Percentiles rank a stretch among this genome's conserved stretches.
These are phyloP conservation scores for Polypterus senegalus DNA, from an alignment of 2,113 vertebrate genomes.

Conservation along the genomic window DNA sequence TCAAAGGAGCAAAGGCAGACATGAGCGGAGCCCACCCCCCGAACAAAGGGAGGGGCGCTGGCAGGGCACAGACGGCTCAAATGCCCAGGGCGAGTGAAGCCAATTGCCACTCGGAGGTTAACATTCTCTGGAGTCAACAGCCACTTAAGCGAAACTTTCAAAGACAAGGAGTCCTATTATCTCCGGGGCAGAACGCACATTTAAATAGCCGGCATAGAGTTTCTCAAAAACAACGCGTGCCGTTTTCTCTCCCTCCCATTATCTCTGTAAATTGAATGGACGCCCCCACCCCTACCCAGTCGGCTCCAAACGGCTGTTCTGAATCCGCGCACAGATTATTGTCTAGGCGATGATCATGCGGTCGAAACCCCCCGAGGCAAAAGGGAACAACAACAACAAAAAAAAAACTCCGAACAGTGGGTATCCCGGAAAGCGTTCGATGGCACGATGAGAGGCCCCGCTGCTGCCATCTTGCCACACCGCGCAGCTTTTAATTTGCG, in stretches of 20 bases:
- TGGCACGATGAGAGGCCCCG: too few species aligned
- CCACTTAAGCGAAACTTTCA: slow-evolving; percentile 26
- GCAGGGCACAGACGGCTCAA: slow-evolving; percentile 24
- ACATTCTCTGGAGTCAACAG: slow-evolving; percentile 33
- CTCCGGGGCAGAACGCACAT: slow-evolving; percentile 18
- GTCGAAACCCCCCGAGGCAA: too few species aligned
- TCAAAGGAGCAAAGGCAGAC: slow-evolving; percentile 51
- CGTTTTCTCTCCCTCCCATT: slow-evolving; percentile 21
- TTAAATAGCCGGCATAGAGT: slow-evolving; percentile 7
- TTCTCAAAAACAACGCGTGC: slow-evolving; percentile 4
- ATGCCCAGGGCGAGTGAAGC: slow-evolving; percentile 25
- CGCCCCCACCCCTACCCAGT: slow-evolving; percentile 4
- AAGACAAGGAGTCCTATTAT: slow-evolving; percentile 22
- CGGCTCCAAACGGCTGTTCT: slow-evolving; percentile 21
- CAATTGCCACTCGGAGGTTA: slow-evolving; percentile 30
- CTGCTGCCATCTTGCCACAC: too few species aligned
- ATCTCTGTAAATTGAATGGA: slow-evolving; percentile 20
- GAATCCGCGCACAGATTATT: slow-evolving; percentile 12
- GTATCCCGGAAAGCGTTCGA: too few species aligned
- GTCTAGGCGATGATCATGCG: too few species aligned
- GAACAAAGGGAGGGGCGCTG: slow-evolving; percentile 32
- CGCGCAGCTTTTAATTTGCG: too few species aligned
- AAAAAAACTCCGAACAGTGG: too few species aligned
- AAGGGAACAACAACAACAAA: too few species aligned
- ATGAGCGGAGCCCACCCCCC: slow-evolving; percentile 36